These are phyloP conservation scores for Poecilia picta DNA, from an alignment of 2,797 vertebrate genomes.

Conservation along the genomic window DNA sequence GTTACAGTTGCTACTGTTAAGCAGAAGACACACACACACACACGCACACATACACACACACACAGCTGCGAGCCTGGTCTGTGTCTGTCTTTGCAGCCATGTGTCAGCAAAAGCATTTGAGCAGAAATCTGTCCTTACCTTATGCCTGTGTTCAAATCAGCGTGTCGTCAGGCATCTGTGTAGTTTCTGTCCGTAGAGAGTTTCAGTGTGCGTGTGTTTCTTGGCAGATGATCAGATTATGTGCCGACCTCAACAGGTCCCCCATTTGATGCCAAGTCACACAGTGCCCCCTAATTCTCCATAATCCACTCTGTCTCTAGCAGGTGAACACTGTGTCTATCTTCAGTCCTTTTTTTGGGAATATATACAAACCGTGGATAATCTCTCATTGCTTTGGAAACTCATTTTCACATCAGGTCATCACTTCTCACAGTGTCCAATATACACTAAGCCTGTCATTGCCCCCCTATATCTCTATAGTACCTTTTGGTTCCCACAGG, in stretches of 20 bases:
- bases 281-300: conserved; percentile 73
- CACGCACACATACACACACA: conserved; percentile 25
- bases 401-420: conserved; percentile 65
- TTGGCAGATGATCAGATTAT: conserved; percentile 73
- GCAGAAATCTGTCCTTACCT: conserved; percentile 29
- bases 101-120: conserved; percentile 22
- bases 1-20: conserved; percentile 80
- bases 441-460: conserved; percentile 53
- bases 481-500: conserved; percentile 54
- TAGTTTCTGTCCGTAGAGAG: conserved; percentile 41
- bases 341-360: conserved; percentile 28
- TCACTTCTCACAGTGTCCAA: conserved; percentile 58
- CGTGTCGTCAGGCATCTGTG: conserved; percentile 46
- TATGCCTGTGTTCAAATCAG: conserved; percentile 38
- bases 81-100: conserved; percentile 12
- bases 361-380: conserved; percentile 50
- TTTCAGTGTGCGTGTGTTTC: conserved; percentile 48
- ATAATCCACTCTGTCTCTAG: conserved; percentile 80
- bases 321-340: conserved; percentile 73
- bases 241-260: conserved; percentile 67
- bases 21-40: conserved; percentile 43
- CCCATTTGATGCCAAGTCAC: conserved; percentile 69
- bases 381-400: conserved; percentile 50
- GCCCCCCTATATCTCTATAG: conserved; percentile 54
- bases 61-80: conserved; percentile 12